These are phyloP conservation scores for Acrobasis consociella DNA, from an alignment of 2,888 invertebrate genomes.

Conservation along the genomic window DNA sequence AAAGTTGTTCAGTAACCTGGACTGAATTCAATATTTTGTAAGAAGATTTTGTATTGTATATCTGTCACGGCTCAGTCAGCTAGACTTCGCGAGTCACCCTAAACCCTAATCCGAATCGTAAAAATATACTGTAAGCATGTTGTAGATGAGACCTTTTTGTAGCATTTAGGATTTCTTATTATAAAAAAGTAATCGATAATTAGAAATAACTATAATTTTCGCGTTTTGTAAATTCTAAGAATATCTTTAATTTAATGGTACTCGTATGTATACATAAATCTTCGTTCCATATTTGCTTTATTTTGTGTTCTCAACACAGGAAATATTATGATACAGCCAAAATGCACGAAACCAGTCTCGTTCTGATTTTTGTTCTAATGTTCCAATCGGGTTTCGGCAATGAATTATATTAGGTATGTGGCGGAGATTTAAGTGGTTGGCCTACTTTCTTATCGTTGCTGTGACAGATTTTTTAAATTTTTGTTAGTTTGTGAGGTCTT, in stretches of 20 bases:
- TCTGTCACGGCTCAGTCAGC: too few species aligned
- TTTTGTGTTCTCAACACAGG: conserved; percentile 36
- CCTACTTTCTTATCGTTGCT: not conserved
- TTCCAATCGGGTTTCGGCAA: conserved; percentile 20
- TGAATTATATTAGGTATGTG: conserved; percentile 3
- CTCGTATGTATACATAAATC: not conserved
- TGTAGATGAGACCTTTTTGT: too few species aligned
- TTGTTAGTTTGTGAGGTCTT: not conserved
- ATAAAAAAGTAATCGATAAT: too few species aligned
- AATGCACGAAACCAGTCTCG: conserved; percentile 44
- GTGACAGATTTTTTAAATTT: not conserved
- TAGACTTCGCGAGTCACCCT: too few species aligned
- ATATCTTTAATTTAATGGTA: not conserved
- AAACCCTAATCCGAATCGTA: too few species aligned
- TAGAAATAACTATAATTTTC: too few species aligned
- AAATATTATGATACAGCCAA: conserved; percentile 51
- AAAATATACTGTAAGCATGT: too few species aligned
- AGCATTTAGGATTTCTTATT: too few species aligned
- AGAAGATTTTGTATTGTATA: too few species aligned
- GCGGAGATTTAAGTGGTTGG: conserved; percentile 2
- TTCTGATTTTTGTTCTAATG: conserved; percentile 36
- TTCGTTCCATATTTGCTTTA: not conserved
- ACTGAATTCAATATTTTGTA: too few species aligned
- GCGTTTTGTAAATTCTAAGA: too few species aligned
- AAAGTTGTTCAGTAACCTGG: too few species aligned